A percentile compares a stretch with the other conserved stretches of the same genome.
phyloP scores from a whole-genome alignment of 2,888 invertebrate genomes.

The Cremastinae sp. region DNA sequence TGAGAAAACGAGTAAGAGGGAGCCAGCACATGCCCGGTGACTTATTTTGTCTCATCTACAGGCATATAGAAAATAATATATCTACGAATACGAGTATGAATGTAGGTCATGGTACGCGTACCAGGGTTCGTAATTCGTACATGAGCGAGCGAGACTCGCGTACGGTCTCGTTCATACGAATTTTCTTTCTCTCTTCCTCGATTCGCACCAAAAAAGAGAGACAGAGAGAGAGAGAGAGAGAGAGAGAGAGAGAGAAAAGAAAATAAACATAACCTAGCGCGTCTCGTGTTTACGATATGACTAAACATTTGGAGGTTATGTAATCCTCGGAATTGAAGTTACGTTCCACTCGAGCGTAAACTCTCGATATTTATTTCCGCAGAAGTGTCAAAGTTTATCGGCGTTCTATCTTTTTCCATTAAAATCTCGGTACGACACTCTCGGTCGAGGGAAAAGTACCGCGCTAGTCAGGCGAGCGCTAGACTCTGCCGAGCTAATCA shows the following conservation, averaged over 20 bases:
- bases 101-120: constrained; percentile 74
- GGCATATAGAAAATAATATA: constrained; percentile 57
- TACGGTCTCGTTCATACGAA: constrained; percentile 35
- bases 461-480: too few species aligned
- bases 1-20: constrained; percentile 23
- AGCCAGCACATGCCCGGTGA: constrained; percentile 33
- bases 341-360: constrained; percentile 16
- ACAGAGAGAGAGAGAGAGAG: not conserved
- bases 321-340: not conserved
- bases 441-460: too few species aligned
- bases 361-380: constrained; percentile 11
- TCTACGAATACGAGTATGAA: constrained; percentile 67
- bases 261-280: not conserved
- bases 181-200: constrained; percentile 13
- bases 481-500: too few species aligned
- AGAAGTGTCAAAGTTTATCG: too few species aligned
- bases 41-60: constrained; percentile 53
- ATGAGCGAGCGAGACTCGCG: constrained; percentile 31
- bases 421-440: too few species aligned
- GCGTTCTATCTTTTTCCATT: too few species aligned
- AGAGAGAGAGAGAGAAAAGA: not conserved
- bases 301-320: not conserved
- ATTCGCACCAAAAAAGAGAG: not conserved
- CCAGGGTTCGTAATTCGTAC: constrained; percentile 61
- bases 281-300: not conserved